Evolutionary conservation across 2,888 invertebrate species (phyloP).

Genomic region (Trypoxylon attenuatum): DNA sequence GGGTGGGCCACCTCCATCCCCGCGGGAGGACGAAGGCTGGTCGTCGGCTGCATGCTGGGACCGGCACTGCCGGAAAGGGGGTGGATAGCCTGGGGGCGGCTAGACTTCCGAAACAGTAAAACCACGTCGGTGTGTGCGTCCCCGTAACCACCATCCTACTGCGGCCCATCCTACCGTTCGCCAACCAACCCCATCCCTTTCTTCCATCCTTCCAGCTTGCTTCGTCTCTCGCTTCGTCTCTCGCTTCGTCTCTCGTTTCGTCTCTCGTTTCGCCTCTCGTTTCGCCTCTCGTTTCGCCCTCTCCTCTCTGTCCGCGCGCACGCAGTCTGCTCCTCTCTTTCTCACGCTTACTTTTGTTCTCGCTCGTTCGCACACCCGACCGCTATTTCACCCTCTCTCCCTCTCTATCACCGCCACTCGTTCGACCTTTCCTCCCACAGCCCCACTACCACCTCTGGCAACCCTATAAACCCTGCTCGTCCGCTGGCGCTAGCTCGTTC

Average conservation of each 20-base stretch:
- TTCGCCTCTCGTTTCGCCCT: slow-evolving; percentile 14
- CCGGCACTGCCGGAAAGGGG: slow-evolving; percentile 47
- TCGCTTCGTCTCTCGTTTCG: slow-evolving; percentile 14
- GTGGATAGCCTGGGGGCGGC: slow-evolving; percentile 66
- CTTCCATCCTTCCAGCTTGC: neutral
- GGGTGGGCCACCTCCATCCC: slow-evolving; percentile 48
- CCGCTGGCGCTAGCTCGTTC: slow-evolving; percentile 60
- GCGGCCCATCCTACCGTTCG: slow-evolving; percentile 39
- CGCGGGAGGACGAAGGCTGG: slow-evolving; percentile 47
- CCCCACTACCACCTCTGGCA: slow-evolving; percentile 53
- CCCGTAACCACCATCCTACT: slow-evolving; percentile 55
- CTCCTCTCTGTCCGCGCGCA: slow-evolving; percentile 16
- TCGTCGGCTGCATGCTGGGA: slow-evolving; percentile 51
- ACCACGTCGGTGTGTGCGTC: slow-evolving; percentile 63
- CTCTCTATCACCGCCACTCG: slow-evolving; percentile 17
- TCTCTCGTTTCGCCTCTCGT: slow-evolving; percentile 12
- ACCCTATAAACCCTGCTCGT: slow-evolving; percentile 65
- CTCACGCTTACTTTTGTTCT: slow-evolving; percentile 29
- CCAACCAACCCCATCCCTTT: slow-evolving; percentile 39
- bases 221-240: slow-evolving; percentile 7
- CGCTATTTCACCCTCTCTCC: slow-evolving; percentile 33
- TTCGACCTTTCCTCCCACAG: slow-evolving; percentile 23
- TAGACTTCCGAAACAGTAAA: slow-evolving; percentile 72
- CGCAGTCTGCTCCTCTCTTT: slow-evolving; percentile 13
- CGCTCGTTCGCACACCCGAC: slow-evolving; percentile 7